These are phyloP conservation scores for Phrixothrix hirtus DNA, from an alignment of 2,888 invertebrate genomes.

Conservation along the genomic window DNA sequence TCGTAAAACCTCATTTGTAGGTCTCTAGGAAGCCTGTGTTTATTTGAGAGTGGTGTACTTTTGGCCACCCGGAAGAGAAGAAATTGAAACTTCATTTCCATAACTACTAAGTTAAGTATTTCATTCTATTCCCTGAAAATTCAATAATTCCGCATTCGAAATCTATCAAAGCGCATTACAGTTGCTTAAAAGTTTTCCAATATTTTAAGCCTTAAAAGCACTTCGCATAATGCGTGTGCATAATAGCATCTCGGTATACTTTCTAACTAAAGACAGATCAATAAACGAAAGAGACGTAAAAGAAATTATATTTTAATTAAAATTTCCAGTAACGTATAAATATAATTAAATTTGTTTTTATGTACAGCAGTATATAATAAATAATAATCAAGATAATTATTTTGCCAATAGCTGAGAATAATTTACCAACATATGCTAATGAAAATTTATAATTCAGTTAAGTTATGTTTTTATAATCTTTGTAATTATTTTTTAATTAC, in stretches of 20 bases:
- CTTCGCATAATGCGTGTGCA: slow-evolving; percentile 28
- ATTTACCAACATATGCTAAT: no score
- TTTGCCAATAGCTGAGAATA: no score
- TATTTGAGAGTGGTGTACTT: slow-evolving; percentile 35
- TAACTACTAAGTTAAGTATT: slow-evolving; percentile 2
- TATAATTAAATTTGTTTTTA: no score
- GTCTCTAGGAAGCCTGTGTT: slow-evolving; percentile 39
- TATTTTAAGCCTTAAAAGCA: slow-evolving; percentile 43
- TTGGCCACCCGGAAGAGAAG: slow-evolving; percentile 33
- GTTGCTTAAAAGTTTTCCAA: slow-evolving; percentile 53
- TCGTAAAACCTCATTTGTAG: slow-evolving; percentile 35
- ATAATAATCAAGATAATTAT: no score
- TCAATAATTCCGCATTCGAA: slow-evolving; percentile 40
- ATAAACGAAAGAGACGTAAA: slow-evolving; percentile 10
- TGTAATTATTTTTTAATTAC: no score
- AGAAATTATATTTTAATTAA: not conserved
- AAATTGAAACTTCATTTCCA: slow-evolving; percentile 12
- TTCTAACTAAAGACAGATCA: slow-evolving; percentile 14
- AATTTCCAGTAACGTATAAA: not conserved
- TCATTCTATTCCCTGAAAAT: slow-evolving; percentile 19
- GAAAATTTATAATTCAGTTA: no score
- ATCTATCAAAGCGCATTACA: slow-evolving; percentile 52
- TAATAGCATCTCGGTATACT: slow-evolving; percentile 26
- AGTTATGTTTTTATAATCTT: no score
- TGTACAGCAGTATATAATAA: no score